Evolutionary conservation across 2,888 invertebrate genomes (phyloP).

Genomic region (Rhaphigaster nebulosa): DNA sequence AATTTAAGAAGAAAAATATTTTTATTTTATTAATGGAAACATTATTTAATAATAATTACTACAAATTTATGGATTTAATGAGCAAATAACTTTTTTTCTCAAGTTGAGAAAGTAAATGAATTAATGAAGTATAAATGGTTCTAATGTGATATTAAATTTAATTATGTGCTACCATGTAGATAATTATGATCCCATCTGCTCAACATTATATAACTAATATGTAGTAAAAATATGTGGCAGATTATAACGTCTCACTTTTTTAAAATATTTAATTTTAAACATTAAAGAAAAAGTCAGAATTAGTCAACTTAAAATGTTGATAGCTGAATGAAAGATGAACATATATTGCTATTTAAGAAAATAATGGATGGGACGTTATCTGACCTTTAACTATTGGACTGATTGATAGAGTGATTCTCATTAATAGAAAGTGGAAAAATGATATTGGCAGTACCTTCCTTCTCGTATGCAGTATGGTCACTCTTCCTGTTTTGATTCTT

Average conservation of each 20-base stretch:
- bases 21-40: too few species aligned
- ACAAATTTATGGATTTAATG: not conserved
- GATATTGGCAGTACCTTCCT: not conserved
- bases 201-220: not conserved
- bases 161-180: not conserved
- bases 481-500: not conserved
- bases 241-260: not conserved
- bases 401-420: not conserved
- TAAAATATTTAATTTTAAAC: not conserved
- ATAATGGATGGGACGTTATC: not conserved
- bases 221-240: not conserved
- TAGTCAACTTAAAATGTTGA: not conserved
- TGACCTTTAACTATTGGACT: conserved; percentile 15
- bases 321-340: not conserved
- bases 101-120: not conserved
- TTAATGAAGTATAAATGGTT: not conserved
- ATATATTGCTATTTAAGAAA: not conserved
- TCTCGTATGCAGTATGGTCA: not conserved
- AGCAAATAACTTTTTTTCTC: too few species aligned
- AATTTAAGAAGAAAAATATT: too few species aligned
- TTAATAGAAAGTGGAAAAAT: conserved; percentile 44
- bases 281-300: not conserved
- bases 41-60: not conserved
- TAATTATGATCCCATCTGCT: not conserved
- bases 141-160: not conserved